A percentile compares a stretch with the other conserved stretches of the same genome.
phyloP scores from a whole-genome alignment of 2,113 vertebrate genomes.

The Cheirogaleus medius region DNA sequence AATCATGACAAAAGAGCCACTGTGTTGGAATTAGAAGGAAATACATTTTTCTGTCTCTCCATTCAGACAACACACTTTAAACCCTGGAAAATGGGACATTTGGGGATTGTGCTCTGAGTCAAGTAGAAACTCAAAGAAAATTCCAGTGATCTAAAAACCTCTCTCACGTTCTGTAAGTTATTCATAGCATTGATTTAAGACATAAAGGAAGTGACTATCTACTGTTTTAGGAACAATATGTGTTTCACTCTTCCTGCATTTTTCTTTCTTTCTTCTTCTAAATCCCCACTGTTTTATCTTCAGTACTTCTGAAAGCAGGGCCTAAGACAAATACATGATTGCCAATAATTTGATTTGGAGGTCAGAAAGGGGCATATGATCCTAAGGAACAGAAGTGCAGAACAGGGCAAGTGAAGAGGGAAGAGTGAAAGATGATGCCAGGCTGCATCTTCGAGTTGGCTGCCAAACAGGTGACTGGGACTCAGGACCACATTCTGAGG shows the following conservation, averaged over 20 bases:
- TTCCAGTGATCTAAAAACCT: background rate
- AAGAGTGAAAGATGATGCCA: background rate
- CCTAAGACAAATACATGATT: background rate
- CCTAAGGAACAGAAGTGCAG: background rate
- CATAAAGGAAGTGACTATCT: background rate
- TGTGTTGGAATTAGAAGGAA: background rate
- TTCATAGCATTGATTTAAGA: background rate
- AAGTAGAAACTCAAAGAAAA: background rate
- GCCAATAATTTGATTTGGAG: background rate
- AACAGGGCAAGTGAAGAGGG: background rate
- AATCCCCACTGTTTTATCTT: background rate
- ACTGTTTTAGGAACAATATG: background rate
- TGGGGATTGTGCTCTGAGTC: background rate
- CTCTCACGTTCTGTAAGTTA: background rate
- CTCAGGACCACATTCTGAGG: background rate
- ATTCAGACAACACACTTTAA: slow-evolving; percentile 38
- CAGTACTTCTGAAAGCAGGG: background rate
- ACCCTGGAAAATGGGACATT: background rate
- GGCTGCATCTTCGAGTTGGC: background rate
- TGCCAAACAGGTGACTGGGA: background rate
- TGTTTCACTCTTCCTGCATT: background rate
- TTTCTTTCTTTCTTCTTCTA: background rate
- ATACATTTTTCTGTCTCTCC: slow-evolving; percentile 24
- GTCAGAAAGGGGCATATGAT: background rate
- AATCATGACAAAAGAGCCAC: slow-evolving; percentile 23